Base-by-base conservation (phyloP, 2,888 invertebrate genomes). In the Mayetiola destructor region DNA sequence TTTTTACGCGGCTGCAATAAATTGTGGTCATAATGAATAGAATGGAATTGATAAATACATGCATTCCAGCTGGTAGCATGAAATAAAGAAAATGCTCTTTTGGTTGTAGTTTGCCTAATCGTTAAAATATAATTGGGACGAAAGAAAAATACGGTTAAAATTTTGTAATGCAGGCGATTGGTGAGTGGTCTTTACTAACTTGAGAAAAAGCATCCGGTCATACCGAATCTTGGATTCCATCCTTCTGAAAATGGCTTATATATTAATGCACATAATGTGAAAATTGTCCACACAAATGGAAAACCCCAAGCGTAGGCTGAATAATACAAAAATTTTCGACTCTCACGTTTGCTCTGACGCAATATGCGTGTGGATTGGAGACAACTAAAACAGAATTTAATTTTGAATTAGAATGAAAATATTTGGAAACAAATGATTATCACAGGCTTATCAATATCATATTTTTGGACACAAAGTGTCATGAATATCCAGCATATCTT, bases 1-100 rank as follows among this genome's bases (percentile, higher is more conserved):
- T 79, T 70, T 86, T 86, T 3, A 86, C 84, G 62, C 77, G 77
- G 61, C 80, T 80, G 65, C 85, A 86, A 64, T 85, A 81, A 10
- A 78, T 71, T 2, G 83, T 76, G 0, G 87, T 87, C 62, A 83
- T 70, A 59, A 80, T 69, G 72, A 86, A 87, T 16, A 87, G 72
- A 20, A 81, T 69, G 52, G 81, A 73, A 68, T 87, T 86, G n/a
- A 77, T 73, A 29, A 78, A 70, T 37, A 82, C 76, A 62, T 84
- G 75, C 6, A 84, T 60, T 0, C 80, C 79, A 67, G 84, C 73
- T 0, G 86, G 85, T 1, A 76, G 72, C 59, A 80, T 77, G 68
- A 85, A 85, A 67, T 80, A 82, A 54, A 83, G 69, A 10, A 77
- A 57, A 63, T 79, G 68, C 2, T 69, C 67, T 68, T 64, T 32